phyloP scores from a whole-genome alignment of 2,797 vertebrate genomes.

The Chanos chanos region DNA sequence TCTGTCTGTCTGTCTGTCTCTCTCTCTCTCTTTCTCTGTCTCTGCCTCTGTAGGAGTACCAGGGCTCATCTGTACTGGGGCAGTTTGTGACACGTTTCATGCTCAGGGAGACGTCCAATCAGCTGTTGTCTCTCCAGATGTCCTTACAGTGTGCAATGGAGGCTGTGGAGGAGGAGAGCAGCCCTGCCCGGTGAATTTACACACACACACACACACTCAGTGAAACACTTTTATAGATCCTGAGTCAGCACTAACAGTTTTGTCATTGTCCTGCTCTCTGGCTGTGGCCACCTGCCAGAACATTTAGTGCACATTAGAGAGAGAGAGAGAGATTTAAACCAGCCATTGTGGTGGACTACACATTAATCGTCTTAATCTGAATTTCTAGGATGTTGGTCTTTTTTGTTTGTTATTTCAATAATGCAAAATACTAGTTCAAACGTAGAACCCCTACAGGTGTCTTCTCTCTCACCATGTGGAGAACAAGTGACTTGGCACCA shows the following conservation, averaged over 20 bases:
- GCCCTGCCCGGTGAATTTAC: constrained; percentile 74
- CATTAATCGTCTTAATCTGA: no score
- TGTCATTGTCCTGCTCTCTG: neutral
- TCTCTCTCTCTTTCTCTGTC: constrained; percentile 1
- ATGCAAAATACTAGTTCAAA: no score
- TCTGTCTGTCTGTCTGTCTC: constrained; percentile 6
- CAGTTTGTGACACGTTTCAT: constrained; percentile 93
- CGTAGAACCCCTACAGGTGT: no score
- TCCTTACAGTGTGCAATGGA: constrained; percentile 91
- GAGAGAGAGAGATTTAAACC: no score
- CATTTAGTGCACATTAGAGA: neutral
- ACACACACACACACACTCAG: constrained; percentile 5
- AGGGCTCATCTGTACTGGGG: constrained; percentile 84
- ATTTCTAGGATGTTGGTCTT: no score
- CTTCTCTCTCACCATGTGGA: no score
- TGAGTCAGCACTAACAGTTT: neutral
- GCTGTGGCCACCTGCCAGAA: neutral
- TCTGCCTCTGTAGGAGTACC: constrained; percentile 75
- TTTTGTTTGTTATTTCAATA: no score
- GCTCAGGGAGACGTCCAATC: constrained; percentile 85
- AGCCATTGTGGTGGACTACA: no score
- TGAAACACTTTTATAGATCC: constrained; percentile 1
- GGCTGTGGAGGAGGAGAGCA: constrained; percentile 86
- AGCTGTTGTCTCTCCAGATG: constrained; percentile 88
- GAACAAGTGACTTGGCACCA: no score